Conservation (phyloP, 2,888 invertebrate genomes). For the Eupithecia subfuscata region DNA sequence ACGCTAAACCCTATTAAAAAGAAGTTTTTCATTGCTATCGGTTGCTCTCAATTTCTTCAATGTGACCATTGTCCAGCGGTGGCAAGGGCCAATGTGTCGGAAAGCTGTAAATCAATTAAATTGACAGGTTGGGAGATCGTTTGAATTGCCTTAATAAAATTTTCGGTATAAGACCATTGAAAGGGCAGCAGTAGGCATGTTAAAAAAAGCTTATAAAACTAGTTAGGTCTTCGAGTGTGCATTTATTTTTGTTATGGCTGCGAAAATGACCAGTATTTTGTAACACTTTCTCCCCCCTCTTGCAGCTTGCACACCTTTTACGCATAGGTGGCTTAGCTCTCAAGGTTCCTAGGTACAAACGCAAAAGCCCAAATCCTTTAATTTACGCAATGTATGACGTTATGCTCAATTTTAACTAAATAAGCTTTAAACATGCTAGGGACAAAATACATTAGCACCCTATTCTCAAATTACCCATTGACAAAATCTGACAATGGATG, state of each 20-base stretch:
- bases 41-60: slow-evolving; percentile 6
- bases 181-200: neutral
- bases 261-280: neutral
- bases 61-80: neutral
- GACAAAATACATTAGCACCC: neutral
- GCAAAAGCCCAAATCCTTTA: neutral
- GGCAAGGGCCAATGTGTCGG: neutral
- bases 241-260: neutral
- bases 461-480: slow-evolving; percentile 26
- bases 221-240: neutral
- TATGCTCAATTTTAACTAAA: neutral
- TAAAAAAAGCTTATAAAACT: neutral
- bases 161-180: neutral
- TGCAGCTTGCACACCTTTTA: neutral
- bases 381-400: neutral
- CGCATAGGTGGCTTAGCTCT: too few species aligned
- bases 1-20: neutral
- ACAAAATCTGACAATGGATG: slow-evolving; percentile 21
- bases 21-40: neutral
- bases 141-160: slow-evolving; percentile 5
- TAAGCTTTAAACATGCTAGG: neutral
- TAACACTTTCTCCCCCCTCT: too few species aligned
- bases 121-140: slow-evolving; percentile 36
- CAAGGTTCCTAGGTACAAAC: too few species aligned
- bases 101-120: slow-evolving; percentile 44